These are phyloP conservation scores for Trematocara macrostoma DNA, from an alignment of 2,113 vertebrate genomes.

Conservation along the genomic window DNA sequence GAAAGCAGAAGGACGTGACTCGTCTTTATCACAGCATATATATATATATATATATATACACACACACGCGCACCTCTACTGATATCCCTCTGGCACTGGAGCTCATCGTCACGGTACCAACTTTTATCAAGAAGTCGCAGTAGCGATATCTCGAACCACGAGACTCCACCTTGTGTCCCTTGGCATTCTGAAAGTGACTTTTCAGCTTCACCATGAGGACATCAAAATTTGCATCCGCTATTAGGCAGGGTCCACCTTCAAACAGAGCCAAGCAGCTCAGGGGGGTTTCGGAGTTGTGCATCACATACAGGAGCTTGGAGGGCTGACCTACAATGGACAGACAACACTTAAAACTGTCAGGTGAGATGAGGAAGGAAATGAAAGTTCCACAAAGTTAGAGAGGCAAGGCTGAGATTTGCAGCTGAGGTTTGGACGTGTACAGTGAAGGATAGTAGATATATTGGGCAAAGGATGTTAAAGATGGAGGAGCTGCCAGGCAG, in stretches of 20 bases:
- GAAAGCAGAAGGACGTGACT: neutral
- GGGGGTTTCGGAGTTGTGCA: conserved; percentile 95
- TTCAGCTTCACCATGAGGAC: conserved; percentile 96
- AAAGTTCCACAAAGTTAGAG: neutral
- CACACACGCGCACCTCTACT: conserved; percentile 79
- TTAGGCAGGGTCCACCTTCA: conserved; percentile 88
- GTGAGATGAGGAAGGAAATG: neutral
- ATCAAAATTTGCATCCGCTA: conserved; percentile 93
- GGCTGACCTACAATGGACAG: conserved; percentile 80
- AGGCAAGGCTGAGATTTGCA: neutral
- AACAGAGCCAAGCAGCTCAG: conserved; percentile 93
- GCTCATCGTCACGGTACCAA: conserved; percentile 92
- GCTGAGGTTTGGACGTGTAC: neutral
- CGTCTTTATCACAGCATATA: neutral
- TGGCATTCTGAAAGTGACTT: conserved; percentile 97
- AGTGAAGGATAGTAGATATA: neutral
- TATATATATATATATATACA: too few species aligned
- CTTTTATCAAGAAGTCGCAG: conserved; percentile 93
- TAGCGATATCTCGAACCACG: conserved; percentile 91
- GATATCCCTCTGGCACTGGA: conserved; percentile 92
- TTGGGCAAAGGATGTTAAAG: neutral
- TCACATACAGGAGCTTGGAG: conserved; percentile 91
- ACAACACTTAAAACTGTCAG: neutral
- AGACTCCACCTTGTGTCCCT: conserved; percentile 95
- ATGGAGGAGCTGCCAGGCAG: neutral